Percentiles rank a stretch among this genome's conserved stretches.
Conservation (phyloP, 2,113 vertebrate species). For the Tragelaphus strepsiceros region DNA sequence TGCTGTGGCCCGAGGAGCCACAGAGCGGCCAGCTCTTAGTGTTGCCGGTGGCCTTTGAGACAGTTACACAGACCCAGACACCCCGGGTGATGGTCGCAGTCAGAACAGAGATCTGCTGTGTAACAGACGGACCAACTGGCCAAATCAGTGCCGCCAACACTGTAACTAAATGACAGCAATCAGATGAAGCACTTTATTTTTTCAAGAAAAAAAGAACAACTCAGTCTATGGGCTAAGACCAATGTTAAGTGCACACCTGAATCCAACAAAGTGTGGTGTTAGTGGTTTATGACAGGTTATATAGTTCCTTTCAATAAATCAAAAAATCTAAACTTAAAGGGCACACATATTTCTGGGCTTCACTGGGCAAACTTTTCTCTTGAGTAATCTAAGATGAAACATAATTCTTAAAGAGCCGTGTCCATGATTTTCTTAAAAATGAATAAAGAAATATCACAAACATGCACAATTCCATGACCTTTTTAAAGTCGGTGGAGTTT, state of each 20-base stretch:
- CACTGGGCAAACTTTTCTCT: not conserved
- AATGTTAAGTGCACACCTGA: not conserved
- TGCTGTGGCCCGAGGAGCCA: accelerated
- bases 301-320: not conserved
- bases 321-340: not conserved
- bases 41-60: accelerated
- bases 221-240: not conserved
- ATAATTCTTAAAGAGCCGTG: not conserved
- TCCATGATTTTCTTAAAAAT: not conserved
- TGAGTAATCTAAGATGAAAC: not conserved
- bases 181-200: not conserved
- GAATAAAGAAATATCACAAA: not conserved
- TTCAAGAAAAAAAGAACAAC: not conserved
- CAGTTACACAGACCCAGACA: accelerated
- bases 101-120: accelerated
- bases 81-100: accelerated
- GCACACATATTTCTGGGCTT: not conserved
- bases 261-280: not conserved
- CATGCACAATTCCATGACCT: not conserved
- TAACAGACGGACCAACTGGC: accelerated
- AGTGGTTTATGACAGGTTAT: not conserved
- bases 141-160: accelerated
- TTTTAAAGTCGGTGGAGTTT: not conserved
- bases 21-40: accelerated
- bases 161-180: accelerated